Evolutionary conservation across 1,140 invertebrate species (phyloP).

Genomic region (Zaprionus inermis): DNA sequence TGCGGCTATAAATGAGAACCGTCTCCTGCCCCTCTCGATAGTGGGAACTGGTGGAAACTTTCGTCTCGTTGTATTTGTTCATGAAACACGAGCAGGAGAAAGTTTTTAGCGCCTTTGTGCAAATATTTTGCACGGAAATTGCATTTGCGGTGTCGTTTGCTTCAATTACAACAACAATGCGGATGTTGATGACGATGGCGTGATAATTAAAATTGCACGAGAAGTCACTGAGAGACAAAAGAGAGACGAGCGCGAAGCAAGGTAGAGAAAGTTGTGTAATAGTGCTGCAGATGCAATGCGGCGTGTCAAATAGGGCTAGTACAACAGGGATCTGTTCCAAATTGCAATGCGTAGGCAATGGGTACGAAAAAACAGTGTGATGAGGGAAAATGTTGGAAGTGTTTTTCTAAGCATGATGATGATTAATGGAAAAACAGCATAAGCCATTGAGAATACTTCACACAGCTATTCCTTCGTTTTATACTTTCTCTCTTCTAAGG

Average conservation of each 20-base stretch:
- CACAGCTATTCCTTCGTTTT: neutral
- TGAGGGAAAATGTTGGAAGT: neutral
- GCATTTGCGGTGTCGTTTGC: constrained; percentile 36
- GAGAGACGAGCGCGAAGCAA: neutral
- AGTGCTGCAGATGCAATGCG: constrained; percentile 38
- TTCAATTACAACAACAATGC: constrained; percentile 37
- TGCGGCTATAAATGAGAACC: constrained; percentile 25
- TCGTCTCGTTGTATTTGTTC: constrained; percentile 17
- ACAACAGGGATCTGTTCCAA: constrained; percentile 39
- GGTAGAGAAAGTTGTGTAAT: constrained; percentile 20
- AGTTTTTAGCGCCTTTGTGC: constrained; percentile 36
- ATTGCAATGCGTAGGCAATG: constrained; percentile 40
- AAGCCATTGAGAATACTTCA: neutral
- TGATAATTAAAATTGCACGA: constrained; percentile 48
- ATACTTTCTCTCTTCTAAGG: neutral
- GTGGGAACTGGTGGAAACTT: constrained; percentile 26
- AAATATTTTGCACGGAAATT: constrained; percentile 50
- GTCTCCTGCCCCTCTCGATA: constrained; percentile 23
- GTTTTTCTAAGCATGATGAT: neutral
- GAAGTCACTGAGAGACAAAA: constrained; percentile 1
- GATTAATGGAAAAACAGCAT: neutral
- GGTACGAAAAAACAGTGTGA: neutral
- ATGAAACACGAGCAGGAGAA: constrained; percentile 21
- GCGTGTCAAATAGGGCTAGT: constrained; percentile 37
- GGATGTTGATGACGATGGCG: constrained; percentile 30